Base-by-base conservation (phyloP, 2,113 vertebrate species). In the Microtus pennsylvanicus region DNA sequence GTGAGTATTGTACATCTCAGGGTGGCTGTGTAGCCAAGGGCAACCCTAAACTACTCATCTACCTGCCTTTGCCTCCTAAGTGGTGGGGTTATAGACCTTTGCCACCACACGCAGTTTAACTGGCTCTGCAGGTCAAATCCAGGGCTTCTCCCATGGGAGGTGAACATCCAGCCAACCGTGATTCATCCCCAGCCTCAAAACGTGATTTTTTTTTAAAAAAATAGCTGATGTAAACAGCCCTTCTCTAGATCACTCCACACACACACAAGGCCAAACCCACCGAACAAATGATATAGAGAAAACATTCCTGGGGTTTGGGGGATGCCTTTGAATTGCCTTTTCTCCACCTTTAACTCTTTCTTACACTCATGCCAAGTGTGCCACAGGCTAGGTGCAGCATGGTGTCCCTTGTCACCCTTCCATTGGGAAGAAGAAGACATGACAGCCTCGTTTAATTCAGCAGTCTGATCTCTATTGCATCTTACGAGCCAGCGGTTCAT, bases 391-490 rank as follows among this genome's bases (percentile, higher is more conserved):
- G 7, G 12, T 70, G 0, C 14, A n/a, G 9, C 12, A 0, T 6
- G 5, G 5, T 33, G 7, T 11, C 11, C 17, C 19, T 4, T 1
- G 5, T 21, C 8, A 17, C 21, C 33, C 4, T 7, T 61, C 21
- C 50, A 0, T 16, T 21, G 75, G 77, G 12, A 38, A 75, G 76
- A 69, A 5, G n/a, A 78, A 28, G 24, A 17, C 21, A 12, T 65
- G 65, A 28, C 28, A 1, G 2, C 7, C 0, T 80, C 50, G 13
- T 35, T 4, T 2, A 38, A 13, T 45, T 0, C 0, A 1, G 10
- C 45, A 45, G 38, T 67, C 82, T 50, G 12, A 26, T 58, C 3
- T 61, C 17, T 38, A 0, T 52, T 12, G 35, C 14, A 14, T 16
- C 63, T n/a, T 28, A 12, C 4, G 5, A 24, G 28, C 47, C 55